Conservation (phyloP, 2,888 invertebrate species). For the Drosophila atroscutellata region DNA sequence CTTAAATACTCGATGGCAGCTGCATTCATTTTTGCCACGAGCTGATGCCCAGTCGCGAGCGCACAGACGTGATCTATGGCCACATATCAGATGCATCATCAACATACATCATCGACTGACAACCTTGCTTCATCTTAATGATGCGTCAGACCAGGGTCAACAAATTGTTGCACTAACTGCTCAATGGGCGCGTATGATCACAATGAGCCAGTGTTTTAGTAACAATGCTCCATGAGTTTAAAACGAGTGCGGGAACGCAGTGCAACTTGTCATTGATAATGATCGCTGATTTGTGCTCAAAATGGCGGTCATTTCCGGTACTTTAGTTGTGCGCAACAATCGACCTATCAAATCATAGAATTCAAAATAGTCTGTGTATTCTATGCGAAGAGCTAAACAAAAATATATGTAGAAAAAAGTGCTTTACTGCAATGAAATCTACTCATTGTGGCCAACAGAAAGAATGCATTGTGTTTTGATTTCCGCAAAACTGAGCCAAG, state of each 20-base stretch:
- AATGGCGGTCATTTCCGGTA: conserved; percentile 40
- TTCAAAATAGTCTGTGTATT: background rate
- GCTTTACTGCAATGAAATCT: background rate
- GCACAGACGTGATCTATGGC: conserved; percentile 64
- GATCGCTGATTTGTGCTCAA: conserved; percentile 8
- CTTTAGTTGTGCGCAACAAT: background rate
- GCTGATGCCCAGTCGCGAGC: conserved; percentile 20
- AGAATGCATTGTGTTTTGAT: background rate
- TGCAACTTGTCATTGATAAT: conserved; percentile 23
- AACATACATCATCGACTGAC: conserved; percentile 17
- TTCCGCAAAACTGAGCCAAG: conserved; percentile 4
- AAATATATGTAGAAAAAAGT: background rate
- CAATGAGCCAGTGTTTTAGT: background rate
- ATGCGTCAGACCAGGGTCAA: conserved; percentile 57
- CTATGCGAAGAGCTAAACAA: background rate
- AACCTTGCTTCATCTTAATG: conserved; percentile 41
- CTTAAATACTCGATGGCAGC: conserved; percentile 45
- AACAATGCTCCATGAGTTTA: background rate
- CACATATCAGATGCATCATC: conserved; percentile 60
- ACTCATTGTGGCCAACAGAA: background rate
- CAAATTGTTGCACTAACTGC: conserved; percentile 7
- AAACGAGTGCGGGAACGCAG: background rate
- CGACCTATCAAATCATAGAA: background rate
- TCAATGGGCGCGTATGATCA: conserved; percentile 33
- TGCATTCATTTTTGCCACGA: conserved; percentile 25